phyloP scores from a whole-genome alignment of 2,113 vertebrate species.

The Cisticola juncidis region DNA sequence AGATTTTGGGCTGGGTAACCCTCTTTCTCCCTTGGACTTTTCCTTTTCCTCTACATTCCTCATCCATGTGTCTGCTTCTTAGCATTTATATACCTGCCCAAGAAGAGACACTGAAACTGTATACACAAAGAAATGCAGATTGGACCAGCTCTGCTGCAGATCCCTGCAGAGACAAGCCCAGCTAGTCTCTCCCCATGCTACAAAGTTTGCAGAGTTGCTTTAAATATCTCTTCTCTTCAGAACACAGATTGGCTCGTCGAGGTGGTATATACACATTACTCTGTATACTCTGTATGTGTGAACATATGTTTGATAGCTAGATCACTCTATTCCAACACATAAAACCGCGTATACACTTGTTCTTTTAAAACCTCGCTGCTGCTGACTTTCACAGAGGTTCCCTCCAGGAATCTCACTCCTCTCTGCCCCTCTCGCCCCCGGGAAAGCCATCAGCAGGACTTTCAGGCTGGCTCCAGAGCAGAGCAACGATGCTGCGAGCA shows the following conservation, averaged over 20 bases:
- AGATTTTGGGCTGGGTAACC: not conserved
- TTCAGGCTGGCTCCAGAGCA: not conserved
- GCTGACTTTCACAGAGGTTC: not conserved
- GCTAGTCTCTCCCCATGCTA: not conserved
- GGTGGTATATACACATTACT: conserved; percentile 66
- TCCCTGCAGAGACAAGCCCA: conserved; percentile 9
- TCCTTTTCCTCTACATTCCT: not conserved
- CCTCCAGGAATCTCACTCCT: conserved; percentile 2
- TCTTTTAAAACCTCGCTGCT: conserved; percentile 32
- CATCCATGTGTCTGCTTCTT: not conserved
- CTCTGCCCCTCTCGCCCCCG: not conserved
- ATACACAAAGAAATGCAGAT: not conserved
- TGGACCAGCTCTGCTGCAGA: conserved; percentile 13
- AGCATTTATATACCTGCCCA: not conserved
- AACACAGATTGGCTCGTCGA: conserved; percentile 54
- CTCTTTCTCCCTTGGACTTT: not conserved
- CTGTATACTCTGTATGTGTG: conserved; percentile 63
- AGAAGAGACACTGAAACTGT: not conserved
- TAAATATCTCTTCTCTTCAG: conserved; percentile 56
- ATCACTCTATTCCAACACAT: conserved; percentile 55
- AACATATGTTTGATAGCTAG: conserved; percentile 69
- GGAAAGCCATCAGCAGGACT: not conserved
- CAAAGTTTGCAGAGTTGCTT: conserved; percentile 56
- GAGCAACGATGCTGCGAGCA: conserved; percentile 30
- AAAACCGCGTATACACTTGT: conserved; percentile 5